Evolutionary conservation across 1,140 invertebrate species (phyloP).

Genomic region (Drusus annulatus): DNA sequence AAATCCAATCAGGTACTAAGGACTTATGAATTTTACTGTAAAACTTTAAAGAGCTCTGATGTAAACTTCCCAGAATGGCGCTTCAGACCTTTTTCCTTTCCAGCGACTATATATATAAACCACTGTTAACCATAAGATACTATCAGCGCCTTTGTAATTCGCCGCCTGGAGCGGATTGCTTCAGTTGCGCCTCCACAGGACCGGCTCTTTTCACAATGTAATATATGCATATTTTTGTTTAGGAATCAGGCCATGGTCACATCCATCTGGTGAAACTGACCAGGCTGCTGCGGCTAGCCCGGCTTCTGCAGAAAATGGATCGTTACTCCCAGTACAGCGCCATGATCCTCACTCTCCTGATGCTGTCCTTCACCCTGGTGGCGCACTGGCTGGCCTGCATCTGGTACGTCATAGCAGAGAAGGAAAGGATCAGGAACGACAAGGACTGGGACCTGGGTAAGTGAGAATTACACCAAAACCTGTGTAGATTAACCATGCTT

Average conservation of each 20-base stretch:
- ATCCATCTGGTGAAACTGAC: slow-evolving; percentile 97
- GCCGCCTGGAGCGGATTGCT: too few species aligned
- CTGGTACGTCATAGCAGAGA: slow-evolving; percentile 97
- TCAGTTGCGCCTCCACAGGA: too few species aligned
- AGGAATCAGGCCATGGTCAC: slow-evolving; percentile 82
- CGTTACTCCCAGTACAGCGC: slow-evolving; percentile 96
- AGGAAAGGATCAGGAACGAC: slow-evolving; percentile 82
- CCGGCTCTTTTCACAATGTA: too few species aligned
- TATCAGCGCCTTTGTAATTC: too few species aligned
- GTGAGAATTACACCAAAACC: slow-evolving; percentile 42
- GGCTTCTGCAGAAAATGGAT: slow-evolving; percentile 98
- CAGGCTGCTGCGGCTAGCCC: slow-evolving; percentile 89
- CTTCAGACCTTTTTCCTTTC: too few species aligned
- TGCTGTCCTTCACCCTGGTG: slow-evolving; percentile 95
- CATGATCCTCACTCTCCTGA: slow-evolving; percentile 94
- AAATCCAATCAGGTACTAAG: too few species aligned
- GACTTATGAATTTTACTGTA: too few species aligned
- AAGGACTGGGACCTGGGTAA: slow-evolving; percentile 86
- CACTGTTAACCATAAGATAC: too few species aligned
- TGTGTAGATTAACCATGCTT: too few species aligned
- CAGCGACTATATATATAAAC: too few species aligned
- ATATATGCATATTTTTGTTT: slow-evolving; percentile 15
- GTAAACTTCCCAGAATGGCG: too few species aligned
- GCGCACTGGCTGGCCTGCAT: slow-evolving; percentile 99
- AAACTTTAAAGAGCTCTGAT: too few species aligned